A percentile compares a stretch with the other conserved stretches of the same genome.
phyloP scores from a whole-genome alignment of 2,888 invertebrate species.

The Odontocolon sp. region DNA sequence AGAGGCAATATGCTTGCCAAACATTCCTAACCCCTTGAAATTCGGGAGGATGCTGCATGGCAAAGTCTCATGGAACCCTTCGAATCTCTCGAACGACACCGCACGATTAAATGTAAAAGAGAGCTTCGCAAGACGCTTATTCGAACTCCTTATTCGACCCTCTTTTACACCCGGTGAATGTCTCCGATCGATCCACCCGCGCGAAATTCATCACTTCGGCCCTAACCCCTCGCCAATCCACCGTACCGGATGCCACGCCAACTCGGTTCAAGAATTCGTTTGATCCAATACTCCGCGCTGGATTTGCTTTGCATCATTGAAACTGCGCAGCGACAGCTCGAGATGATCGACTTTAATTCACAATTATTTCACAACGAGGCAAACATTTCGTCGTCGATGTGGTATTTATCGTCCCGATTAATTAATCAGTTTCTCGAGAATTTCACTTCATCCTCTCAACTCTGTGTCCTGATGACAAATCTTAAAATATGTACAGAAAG shows the following conservation, averaged over 20 bases:
- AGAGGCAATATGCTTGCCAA: conserved; percentile 39
- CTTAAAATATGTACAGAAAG: too few species aligned
- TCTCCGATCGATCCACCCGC: conserved; percentile 29
- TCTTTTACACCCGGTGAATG: conserved; percentile 22
- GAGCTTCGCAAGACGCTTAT: conserved; percentile 50
- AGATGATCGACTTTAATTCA: conserved; percentile 69
- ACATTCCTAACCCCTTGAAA: conserved; percentile 30
- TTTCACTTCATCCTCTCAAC: too few species aligned
- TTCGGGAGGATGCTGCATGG: not conserved
- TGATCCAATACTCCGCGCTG: conserved; percentile 64
- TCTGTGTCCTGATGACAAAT: too few species aligned
- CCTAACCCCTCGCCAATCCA: conserved; percentile 6
- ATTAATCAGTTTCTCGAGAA: conserved; percentile 32
- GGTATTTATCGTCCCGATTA: conserved; percentile 14
- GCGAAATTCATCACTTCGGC: not conserved
- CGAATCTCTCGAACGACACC: conserved; percentile 58
- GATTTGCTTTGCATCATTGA: conserved; percentile 38
- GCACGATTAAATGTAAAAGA: conserved; percentile 71
- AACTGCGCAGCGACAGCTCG: conserved; percentile 25
- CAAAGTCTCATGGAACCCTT: conserved; percentile 48
- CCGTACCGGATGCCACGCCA: conserved; percentile 8
- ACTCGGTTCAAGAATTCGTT: conserved; percentile 57
- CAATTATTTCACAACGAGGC: conserved; percentile 63
- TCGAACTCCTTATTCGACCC: conserved; percentile 52
- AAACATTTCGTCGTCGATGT: conserved; percentile 62